Conservation (phyloP, 2,113 vertebrate genomes). For the Nymphicus hollandicus region DNA sequence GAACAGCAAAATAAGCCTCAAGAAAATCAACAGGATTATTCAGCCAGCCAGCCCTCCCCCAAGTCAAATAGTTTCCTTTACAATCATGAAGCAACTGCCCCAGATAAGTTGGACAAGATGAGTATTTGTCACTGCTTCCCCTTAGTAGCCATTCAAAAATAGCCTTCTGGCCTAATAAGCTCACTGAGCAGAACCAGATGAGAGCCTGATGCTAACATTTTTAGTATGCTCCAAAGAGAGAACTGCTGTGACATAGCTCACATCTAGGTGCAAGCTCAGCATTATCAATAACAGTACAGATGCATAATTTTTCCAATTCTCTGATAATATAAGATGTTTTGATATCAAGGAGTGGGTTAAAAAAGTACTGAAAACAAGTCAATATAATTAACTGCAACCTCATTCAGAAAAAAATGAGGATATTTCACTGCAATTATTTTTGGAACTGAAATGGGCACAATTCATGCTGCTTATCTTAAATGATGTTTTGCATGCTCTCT, state of each 20-base stretch:
- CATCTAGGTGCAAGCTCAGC: neutral
- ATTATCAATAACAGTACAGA: neutral
- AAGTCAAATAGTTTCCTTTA: neutral
- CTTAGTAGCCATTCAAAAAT: neutral
- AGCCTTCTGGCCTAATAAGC: neutral
- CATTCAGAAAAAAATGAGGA: neutral
- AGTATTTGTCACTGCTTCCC: neutral
- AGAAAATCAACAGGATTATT: neutral
- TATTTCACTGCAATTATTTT: neutral
- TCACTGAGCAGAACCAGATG: accelerated
- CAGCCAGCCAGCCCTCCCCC: neutral
- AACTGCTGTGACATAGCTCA: neutral
- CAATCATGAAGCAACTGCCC: neutral
- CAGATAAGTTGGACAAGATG: neutral
- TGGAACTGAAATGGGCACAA: neutral
- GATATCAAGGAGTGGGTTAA: neutral
- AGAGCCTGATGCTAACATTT: neutral
- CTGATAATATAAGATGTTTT: neutral
- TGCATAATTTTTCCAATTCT: neutral
- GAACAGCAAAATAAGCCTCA: neutral
- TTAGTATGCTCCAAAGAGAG: neutral
- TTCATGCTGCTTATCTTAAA: neutral
- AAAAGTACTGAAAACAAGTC: neutral
- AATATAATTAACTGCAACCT: neutral
- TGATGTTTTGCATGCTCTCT: neutral